Conservation (phyloP, 2,888 invertebrate genomes). For the Choristoneura rosaceana region DNA sequence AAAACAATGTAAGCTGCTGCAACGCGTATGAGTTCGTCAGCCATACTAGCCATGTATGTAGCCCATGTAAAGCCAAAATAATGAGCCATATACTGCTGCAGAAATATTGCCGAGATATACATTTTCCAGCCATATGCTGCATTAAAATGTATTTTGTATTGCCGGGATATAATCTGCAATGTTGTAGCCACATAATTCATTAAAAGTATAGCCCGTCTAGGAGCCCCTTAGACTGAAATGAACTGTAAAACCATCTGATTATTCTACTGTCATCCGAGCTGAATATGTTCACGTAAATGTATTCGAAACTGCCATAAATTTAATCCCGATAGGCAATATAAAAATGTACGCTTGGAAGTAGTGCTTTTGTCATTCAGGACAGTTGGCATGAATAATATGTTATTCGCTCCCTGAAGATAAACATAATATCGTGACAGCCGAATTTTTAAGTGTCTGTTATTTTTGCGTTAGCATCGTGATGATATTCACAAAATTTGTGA, state of each 20-base stretch:
- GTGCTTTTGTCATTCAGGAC: conserved; percentile 20
- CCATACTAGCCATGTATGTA: no score
- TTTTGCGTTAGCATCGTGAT: neutral
- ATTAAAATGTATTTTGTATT: no score
- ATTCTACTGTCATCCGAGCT: neutral
- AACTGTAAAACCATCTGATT: neutral
- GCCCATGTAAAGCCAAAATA: no score
- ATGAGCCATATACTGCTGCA: no score
- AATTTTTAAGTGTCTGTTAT: neutral
- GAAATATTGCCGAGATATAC: no score
- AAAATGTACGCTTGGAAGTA: conserved; percentile 8
- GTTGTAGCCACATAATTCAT: no score
- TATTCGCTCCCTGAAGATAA: conserved; percentile 3
- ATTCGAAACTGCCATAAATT: conserved; percentile 3
- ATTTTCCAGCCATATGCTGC: no score
- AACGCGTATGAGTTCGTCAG: no score
- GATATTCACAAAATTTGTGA: neutral
- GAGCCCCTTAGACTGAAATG: no score
- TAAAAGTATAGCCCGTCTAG: no score
- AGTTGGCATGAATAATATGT: conserved; percentile 11
- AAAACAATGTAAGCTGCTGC: no score
- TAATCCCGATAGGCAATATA: conserved; percentile 5
- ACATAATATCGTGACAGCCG: conserved; percentile 1
- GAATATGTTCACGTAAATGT: neutral
- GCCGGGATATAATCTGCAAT: no score